Base-by-base conservation (phyloP, 2,113 vertebrate species). In the Trogon melanurus region DNA sequence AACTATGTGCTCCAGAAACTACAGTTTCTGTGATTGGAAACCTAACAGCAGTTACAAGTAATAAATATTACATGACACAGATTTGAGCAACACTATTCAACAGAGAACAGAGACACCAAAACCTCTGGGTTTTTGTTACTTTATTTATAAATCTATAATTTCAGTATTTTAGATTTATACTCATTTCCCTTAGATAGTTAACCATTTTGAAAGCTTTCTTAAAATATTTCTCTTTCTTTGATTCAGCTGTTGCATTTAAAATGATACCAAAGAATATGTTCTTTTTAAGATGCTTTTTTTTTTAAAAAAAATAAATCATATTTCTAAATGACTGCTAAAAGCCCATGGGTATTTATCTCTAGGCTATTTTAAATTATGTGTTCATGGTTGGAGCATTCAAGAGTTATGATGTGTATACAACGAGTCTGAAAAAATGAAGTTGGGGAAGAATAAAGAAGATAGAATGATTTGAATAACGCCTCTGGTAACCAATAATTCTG, bases 401-500 rank as follows among this genome's bases (percentile, higher is more conserved):
- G 74, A 86, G 25, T 75, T 85, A 54, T 25, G 26, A 73, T 29
- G 15, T 54, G 10, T 54, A 13, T 38, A 51, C 14, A 73, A 44
- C 38, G 84, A 85, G 5, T 13, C 6, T 13, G 62, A 58, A 82
- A 91, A 41, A 91, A 74, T 17, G 17, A 85, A 91, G 16, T 26
- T 71, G 30, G 30, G 32, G 56, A 64, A 76, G 5, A 61, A 91
- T 44, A 72, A 65, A 22, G 50, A 30, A 19, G 34, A 38, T 30
- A 14, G 65, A 95, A 56, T 80, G 44, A 88, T 95, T 47, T 66
- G 36, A 95, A 88, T 78, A 89, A 79, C 2, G 41, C 57, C 81
- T 86, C 51, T 79, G 10, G 90, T 86, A 90, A 86, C 34, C 69
- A 89, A 69, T 96, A 95, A 94, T 89, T 94, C 71, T 96, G 71